Conservation (phyloP, 2,888 invertebrate species). For the Chrysodeixis includens region DNA sequence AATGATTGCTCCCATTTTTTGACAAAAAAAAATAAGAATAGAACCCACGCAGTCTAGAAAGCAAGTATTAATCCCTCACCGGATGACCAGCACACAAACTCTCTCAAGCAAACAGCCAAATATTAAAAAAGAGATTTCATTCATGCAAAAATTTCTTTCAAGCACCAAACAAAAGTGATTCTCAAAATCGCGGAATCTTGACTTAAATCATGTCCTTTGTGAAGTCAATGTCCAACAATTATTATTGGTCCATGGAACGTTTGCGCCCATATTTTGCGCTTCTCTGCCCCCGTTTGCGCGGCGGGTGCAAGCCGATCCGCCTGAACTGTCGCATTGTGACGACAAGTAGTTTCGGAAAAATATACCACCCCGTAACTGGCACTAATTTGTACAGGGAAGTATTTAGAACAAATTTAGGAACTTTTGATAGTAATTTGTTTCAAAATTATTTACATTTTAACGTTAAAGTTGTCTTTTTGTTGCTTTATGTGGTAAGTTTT, state of each 20-base stretch:
- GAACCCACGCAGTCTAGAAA: conserved; percentile 5
- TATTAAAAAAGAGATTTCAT: conserved; percentile 52
- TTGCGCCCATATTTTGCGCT: conserved; percentile 73
- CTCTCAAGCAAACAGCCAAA: background rate
- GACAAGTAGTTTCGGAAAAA: conserved; percentile 84
- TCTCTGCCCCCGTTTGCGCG: conserved; percentile 73
- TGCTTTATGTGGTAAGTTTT: conserved; percentile 30
- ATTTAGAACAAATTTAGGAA: conserved; percentile 53
- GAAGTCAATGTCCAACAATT: conserved; percentile 60
- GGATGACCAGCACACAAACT: conserved; percentile 6
- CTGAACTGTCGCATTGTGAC: conserved; percentile 77
- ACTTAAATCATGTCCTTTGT: conserved; percentile 54
- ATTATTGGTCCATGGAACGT: conserved; percentile 50
- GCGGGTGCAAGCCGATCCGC: conserved; percentile 65
- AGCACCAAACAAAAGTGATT: conserved; percentile 51
- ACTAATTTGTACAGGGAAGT: conserved; percentile 81
- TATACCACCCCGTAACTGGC: conserved; percentile 85
- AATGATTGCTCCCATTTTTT: background rate
- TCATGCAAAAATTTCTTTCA: conserved; percentile 61
- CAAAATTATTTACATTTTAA: background rate
- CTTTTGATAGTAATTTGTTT: background rate
- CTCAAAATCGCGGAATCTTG: conserved; percentile 39
- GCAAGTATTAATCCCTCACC: background rate
- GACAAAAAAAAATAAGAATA: background rate
- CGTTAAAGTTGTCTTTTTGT: background rate